These are phyloP conservation scores for Podargus strigoides DNA, from an alignment of 2,797 vertebrate species.

Conservation along the genomic window DNA sequence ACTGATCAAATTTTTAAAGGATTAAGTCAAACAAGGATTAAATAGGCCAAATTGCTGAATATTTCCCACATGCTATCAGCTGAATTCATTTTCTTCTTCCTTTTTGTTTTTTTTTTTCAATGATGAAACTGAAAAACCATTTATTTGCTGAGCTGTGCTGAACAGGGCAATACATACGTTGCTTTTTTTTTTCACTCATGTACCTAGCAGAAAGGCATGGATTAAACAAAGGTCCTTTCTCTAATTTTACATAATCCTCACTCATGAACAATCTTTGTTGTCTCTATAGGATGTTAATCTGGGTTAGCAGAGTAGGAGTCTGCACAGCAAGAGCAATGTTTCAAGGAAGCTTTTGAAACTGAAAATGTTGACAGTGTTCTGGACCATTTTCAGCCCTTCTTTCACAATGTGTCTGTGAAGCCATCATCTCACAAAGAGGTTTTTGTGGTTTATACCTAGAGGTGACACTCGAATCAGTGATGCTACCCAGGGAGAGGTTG, in stretches of 20 bases:
- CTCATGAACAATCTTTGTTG: neutral
- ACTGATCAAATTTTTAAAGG: neutral
- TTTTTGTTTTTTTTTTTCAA: neutral
- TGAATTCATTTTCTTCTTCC: neutral
- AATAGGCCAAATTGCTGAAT: neutral
- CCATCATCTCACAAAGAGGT: neutral
- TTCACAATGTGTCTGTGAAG: neutral
- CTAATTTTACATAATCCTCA: neutral
- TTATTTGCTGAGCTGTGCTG: neutral
- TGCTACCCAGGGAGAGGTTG: neutral
- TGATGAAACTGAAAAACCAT: neutral
- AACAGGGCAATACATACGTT: neutral
- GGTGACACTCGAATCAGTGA: neutral
- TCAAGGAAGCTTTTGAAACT: neutral
- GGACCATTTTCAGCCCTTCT: conserved; percentile 27
- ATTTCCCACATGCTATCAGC: neutral
- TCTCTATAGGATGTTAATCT: neutral
- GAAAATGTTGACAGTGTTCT: neutral
- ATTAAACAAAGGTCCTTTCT: neutral
- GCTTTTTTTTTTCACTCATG: rapidly evolving
- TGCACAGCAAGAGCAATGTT: neutral
- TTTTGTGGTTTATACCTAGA: conserved; percentile 9
- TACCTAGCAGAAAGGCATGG: neutral
- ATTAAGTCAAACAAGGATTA: neutral
- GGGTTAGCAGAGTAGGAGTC: neutral